phyloP scores from a whole-genome alignment of 2,797 vertebrate species.

The Muraenolepis orangiensis region DNA sequence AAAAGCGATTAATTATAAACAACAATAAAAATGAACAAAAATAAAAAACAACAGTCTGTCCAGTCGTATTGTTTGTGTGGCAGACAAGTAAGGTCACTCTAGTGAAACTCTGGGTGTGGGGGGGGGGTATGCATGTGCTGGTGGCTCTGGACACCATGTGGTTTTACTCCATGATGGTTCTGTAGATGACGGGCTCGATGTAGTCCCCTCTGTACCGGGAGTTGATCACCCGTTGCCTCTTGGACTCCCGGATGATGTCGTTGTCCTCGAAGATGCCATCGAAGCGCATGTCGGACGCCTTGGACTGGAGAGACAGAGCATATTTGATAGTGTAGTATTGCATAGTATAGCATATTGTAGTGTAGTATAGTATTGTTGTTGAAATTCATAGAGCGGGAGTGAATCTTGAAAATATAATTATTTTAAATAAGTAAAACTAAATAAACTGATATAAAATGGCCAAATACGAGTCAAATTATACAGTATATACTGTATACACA shows the following conservation, averaged over 20 bases:
- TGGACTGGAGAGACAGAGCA: slow-evolving; percentile 84
- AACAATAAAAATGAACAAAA: background rate
- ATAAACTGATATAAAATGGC: no score
- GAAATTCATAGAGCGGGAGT: no score
- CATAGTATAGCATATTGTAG: no score
- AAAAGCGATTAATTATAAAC: background rate
- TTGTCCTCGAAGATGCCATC: slow-evolving; percentile 96
- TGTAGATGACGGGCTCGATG: slow-evolving; percentile 96
- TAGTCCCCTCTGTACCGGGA: slow-evolving; percentile 97
- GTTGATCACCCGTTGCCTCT: slow-evolving; percentile 96
- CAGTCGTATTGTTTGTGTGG: background rate
- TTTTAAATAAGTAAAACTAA: no score
- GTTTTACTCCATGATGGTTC: slow-evolving; percentile 95
- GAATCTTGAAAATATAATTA: no score
- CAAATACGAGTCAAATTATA: no score
- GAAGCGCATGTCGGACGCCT: slow-evolving; percentile 98
- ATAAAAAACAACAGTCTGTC: no score
- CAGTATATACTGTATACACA: no score
- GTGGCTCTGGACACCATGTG: slow-evolving; percentile 42
- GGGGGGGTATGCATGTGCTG: slow-evolving; percentile 59
- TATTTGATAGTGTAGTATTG: no score
- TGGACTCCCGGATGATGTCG: slow-evolving; percentile 90
- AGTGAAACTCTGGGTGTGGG: slow-evolving; percentile 31
- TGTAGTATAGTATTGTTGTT: no score
- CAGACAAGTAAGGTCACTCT: background rate